These are phyloP conservation scores for Caenorhabditis panamensis DNA, from an alignment of 2,888 invertebrate genomes.

Conservation along the genomic window DNA sequence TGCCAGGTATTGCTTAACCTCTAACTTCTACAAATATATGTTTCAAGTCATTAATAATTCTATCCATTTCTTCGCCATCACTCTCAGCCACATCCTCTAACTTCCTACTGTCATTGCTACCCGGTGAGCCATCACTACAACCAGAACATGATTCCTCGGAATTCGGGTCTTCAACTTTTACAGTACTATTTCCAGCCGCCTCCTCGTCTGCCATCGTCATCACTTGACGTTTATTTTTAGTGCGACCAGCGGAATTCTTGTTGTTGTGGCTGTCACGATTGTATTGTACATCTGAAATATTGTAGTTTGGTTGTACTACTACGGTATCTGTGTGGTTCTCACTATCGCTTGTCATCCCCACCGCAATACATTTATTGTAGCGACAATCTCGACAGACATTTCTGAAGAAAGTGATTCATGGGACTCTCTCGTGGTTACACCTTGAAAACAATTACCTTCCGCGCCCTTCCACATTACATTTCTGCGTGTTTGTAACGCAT, in stretches of 20 bases:
- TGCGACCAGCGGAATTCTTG: slow-evolving; percentile 36
- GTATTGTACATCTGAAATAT: slow-evolving; percentile 57
- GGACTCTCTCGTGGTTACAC: neutral
- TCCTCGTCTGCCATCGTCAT: slow-evolving; percentile 20
- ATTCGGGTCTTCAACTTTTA: slow-evolving; percentile 42
- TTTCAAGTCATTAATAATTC: slow-evolving; percentile 50
- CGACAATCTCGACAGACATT: slow-evolving; percentile 60
- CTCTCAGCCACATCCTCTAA: slow-evolving; percentile 29
- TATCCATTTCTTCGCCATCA: slow-evolving; percentile 47
- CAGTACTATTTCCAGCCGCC: slow-evolving; percentile 44
- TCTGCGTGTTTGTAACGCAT: slow-evolving; percentile 31
- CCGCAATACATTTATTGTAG: slow-evolving; percentile 38
- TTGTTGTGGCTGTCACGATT: slow-evolving; percentile 56
- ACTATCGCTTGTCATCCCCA: slow-evolving; percentile 58
- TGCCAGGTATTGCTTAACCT: neutral
- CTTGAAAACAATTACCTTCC: slow-evolving; percentile 53
- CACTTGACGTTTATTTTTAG: slow-evolving; percentile 38
- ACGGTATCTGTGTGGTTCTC: slow-evolving; percentile 34
- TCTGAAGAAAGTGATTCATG: slow-evolving; percentile 40
- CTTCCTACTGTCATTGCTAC: slow-evolving; percentile 39
- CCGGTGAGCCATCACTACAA: slow-evolving; percentile 42
- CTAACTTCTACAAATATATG: slow-evolving; percentile 52
- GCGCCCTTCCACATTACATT: slow-evolving; percentile 53
- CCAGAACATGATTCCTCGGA: slow-evolving; percentile 48
- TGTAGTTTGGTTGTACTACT: slow-evolving; percentile 17